These are phyloP conservation scores for Oreochromis aureus DNA, from an alignment of 2,113 vertebrate genomes.

Conservation along the genomic window DNA sequence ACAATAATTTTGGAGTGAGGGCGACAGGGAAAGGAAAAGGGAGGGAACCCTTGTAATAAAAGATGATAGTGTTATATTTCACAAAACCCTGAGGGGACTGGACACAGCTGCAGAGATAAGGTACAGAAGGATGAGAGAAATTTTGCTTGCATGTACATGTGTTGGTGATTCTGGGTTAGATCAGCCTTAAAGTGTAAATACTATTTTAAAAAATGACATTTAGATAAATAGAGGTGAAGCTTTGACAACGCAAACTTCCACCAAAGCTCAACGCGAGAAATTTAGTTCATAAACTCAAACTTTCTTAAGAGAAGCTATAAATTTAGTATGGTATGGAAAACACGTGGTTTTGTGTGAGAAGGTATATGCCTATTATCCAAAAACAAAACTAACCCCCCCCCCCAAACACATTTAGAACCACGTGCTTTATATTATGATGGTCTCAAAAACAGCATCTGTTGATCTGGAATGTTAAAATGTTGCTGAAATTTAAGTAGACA, in stretches of 20 bases:
- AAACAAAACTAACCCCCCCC: neutral
- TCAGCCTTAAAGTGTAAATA: neutral
- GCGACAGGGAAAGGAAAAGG: neutral
- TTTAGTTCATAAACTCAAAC: neutral
- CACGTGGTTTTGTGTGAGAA: neutral
- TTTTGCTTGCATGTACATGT: neutral
- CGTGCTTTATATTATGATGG: neutral
- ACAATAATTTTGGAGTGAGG: neutral
- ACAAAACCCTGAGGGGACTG: constrained; percentile 2
- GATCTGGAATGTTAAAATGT: too few species aligned
- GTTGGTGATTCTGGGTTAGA: neutral
- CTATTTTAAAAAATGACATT: neutral
- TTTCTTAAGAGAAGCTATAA: neutral
- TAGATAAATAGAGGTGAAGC: neutral
- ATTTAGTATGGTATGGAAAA: neutral
- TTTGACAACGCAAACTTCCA: neutral
- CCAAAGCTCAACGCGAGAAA: neutral
- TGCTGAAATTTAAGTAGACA: neutral
- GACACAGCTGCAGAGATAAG: constrained; percentile 24
- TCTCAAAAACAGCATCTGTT: too few species aligned
- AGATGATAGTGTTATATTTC: constrained; percentile 37
- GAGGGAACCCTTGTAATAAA: constrained; percentile 8
- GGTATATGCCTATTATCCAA: neutral
- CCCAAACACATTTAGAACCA: too few species aligned
- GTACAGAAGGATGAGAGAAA: neutral